Base-by-base conservation (phyloP, 2,888 invertebrate genomes). In the Toxonevra muliebris region DNA sequence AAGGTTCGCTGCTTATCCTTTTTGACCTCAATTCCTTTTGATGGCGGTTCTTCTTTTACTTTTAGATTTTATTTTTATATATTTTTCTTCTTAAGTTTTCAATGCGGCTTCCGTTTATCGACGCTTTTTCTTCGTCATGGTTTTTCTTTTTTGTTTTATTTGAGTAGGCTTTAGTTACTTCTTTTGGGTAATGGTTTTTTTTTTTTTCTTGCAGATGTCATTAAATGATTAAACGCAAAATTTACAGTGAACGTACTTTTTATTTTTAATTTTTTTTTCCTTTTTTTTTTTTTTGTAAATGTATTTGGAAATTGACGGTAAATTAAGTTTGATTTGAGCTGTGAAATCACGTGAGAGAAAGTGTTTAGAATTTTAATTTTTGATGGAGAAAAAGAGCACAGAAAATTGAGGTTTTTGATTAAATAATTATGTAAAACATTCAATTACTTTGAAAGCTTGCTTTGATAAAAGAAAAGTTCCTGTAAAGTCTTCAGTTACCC, bases 171-270 rank as follows among this genome's bases (percentile, higher is more conserved):
- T 4, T n/a, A 7, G 15, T 15, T 48, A 3, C 50, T n/a, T 15
- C 11, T n/a, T n/a, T 48, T 48, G 4, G 8, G 50, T 48, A n/a
- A 4, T 7, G 13, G 45, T 45, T n/a, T 48, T 50, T 54, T 43
- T 42, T 42, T 17, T 65, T 65, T 58, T 58, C 42, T 70, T 73
- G 69, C 71, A 77, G 78, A 77, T 78, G 79, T 77, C 75, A 71
- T 78, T 78, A 77, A 78, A 77, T 77, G 77, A 77, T 77, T 77
- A 78, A 77, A 76, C 75, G 30, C 30, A 30, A 30, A 30, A 30
- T 30, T 30, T 30, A 30, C 30, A 30, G 30, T 30, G 30, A 30
- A 30, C 30, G 30, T 30, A 30, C 30, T 76, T 73, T 73, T 69
- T 69, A 76, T 75, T 76, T 76, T 75, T 48, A 48, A 48, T 48